Conservation (phyloP, 2,113 vertebrate species). For the Eudyptes chrysolophus region DNA sequence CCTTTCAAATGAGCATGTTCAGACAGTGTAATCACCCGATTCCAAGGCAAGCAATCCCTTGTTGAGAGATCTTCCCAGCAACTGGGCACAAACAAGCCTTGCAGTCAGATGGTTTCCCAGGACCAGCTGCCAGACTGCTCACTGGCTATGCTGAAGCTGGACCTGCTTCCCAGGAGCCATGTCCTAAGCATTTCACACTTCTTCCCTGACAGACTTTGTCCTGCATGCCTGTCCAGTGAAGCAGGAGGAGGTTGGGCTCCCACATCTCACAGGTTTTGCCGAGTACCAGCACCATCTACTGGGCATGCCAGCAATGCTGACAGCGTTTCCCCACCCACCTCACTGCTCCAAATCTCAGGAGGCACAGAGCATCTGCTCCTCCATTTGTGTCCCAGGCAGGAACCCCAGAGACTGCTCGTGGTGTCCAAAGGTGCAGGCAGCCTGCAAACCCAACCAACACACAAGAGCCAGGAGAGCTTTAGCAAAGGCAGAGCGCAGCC, state of each 20-base stretch:
- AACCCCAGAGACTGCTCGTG: not conserved
- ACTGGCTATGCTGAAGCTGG: not conserved
- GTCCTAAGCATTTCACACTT: not conserved
- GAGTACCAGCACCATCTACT: slow-evolving; percentile 28
- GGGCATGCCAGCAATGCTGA: not conserved
- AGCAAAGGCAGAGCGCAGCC: not conserved
- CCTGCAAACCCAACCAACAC: not conserved
- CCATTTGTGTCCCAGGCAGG: not conserved
- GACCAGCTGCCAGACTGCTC: not conserved
- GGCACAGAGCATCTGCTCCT: not conserved
- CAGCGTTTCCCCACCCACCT: not conserved
- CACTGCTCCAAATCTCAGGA: not conserved
- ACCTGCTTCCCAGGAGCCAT: not conserved
- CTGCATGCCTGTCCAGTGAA: not conserved
- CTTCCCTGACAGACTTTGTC: not conserved
- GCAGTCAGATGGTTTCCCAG: not conserved
- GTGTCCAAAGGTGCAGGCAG: not conserved
- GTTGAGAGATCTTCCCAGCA: not conserved
- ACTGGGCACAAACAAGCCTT: not conserved
- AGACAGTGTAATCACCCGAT: not conserved
- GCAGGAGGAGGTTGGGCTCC: not conserved
- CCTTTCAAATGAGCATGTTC: not conserved
- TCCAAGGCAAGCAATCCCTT: not conserved
- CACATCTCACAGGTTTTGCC: not conserved
- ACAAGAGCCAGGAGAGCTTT: not conserved